Evolutionary conservation across 2,113 vertebrate species (phyloP).

Genomic region (Phaethon lepturus): DNA sequence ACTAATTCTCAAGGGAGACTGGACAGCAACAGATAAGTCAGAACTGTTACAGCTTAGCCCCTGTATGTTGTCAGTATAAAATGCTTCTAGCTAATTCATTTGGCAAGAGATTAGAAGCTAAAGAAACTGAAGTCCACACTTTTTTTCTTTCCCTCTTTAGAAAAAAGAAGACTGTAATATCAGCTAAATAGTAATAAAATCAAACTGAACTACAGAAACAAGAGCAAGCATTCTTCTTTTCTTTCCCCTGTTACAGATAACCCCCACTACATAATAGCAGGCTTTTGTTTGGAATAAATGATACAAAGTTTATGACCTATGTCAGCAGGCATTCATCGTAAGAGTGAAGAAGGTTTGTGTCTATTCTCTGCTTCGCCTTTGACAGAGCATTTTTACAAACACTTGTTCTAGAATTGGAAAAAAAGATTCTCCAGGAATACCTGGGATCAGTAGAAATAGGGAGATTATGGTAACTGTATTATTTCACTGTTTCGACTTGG

Average conservation of each 20-base stretch:
- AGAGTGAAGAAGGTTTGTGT: background rate
- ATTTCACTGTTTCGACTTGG: background rate
- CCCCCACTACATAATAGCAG: background rate
- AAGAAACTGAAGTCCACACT: background rate
- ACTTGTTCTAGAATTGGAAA: background rate
- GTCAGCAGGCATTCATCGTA: background rate
- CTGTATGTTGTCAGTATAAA: background rate
- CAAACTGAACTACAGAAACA: background rate
- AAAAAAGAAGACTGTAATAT: background rate
- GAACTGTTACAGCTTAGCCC: background rate
- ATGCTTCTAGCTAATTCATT: slow-evolving; percentile 23
- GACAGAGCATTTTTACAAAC: background rate
- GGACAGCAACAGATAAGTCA: slow-evolving; percentile 31
- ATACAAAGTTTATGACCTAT: background rate
- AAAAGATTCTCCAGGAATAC: background rate
- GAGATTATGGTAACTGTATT: background rate
- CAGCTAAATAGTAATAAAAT: background rate
- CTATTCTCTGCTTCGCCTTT: background rate
- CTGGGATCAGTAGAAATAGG: background rate
- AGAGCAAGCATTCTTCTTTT: background rate
- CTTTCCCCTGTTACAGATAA: background rate
- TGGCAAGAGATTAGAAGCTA: slow-evolving; percentile 65
- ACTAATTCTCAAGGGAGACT: background rate
- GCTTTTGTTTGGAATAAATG: background rate
- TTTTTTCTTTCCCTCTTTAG: background rate